Conservation (phyloP, 1,140 invertebrate species). For the Thereuonema tuberculata region DNA sequence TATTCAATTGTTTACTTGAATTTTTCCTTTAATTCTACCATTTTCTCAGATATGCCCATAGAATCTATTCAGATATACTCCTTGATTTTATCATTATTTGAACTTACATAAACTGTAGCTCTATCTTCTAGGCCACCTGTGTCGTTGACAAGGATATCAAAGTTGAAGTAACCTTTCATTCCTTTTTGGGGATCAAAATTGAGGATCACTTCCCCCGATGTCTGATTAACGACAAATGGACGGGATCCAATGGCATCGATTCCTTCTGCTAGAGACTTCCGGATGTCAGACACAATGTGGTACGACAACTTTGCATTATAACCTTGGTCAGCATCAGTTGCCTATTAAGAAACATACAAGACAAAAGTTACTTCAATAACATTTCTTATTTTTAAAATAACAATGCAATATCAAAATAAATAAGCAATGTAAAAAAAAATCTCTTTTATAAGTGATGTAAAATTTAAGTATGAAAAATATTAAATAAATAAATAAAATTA, state of each 20-base stretch:
- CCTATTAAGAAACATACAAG: not conserved
- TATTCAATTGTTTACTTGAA: too few relatives aligned
- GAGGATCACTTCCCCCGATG: slow-evolving; percentile 65
- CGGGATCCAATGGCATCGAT: slow-evolving; percentile 59
- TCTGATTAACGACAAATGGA: slow-evolving; percentile 65
- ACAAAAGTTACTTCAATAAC: too few relatives aligned
- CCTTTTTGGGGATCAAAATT: slow-evolving; percentile 91
- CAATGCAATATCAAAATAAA: too few relatives aligned
- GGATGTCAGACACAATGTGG: slow-evolving; percentile 57
- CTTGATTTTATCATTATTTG: too few relatives aligned
- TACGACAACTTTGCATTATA: slow-evolving; percentile 61
- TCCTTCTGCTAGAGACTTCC: slow-evolving; percentile 62
- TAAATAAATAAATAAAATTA: too few relatives aligned
- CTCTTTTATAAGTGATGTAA: too few relatives aligned
- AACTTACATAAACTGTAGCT: slow-evolving; percentile 30
- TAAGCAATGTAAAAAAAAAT: too few relatives aligned
- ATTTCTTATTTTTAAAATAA: too few relatives aligned
- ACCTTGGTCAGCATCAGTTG: slow-evolving; percentile 56
- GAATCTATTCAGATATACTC: too few relatives aligned
- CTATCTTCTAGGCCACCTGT: slow-evolving; percentile 50
- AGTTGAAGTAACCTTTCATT: slow-evolving; percentile 95
- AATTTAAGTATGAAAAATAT: too few relatives aligned
- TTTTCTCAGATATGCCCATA: too few relatives aligned
- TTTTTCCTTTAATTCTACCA: too few relatives aligned
- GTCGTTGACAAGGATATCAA: slow-evolving; percentile 73